Conservation (phyloP, 2,113 vertebrate genomes). For the Labeo catla region DNA sequence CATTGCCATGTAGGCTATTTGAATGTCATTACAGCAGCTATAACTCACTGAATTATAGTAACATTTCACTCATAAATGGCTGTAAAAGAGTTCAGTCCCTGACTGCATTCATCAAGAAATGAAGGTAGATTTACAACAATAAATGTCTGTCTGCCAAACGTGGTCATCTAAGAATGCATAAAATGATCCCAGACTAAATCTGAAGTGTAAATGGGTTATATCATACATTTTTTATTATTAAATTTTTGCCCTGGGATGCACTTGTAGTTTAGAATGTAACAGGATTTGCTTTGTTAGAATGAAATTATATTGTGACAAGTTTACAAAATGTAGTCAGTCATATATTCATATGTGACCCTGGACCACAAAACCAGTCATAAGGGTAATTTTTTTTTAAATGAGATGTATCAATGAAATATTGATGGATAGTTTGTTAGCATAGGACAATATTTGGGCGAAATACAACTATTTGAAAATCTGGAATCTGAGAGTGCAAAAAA, state of each 20-base stretch:
- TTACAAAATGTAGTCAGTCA: neutral
- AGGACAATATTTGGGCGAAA: no score
- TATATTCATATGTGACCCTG: neutral
- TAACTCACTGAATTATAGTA: slow-evolving; percentile 42
- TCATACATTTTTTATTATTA: neutral
- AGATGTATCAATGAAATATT: no score
- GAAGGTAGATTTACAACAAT: slow-evolving; percentile 2
- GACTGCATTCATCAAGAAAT: slow-evolving; percentile 3
- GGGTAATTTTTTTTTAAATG: no score
- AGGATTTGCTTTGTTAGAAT: neutral
- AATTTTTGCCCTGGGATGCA: neutral
- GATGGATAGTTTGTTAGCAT: no score
- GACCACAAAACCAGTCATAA: no score
- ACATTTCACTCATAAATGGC: slow-evolving; percentile 28
- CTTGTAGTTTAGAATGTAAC: neutral
- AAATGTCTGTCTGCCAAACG: neutral
- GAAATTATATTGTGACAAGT: neutral
- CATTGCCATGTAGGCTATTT: slow-evolving; percentile 65
- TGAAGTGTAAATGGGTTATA: neutral
- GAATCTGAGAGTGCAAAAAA: no score
- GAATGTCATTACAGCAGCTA: slow-evolving; percentile 55
- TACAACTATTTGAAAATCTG: no score
- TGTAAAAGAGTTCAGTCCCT: neutral
- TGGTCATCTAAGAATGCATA: neutral
- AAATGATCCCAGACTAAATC: neutral